Base-by-base conservation (phyloP, 2,888 invertebrate species). In the Nomada goodeniana region DNA sequence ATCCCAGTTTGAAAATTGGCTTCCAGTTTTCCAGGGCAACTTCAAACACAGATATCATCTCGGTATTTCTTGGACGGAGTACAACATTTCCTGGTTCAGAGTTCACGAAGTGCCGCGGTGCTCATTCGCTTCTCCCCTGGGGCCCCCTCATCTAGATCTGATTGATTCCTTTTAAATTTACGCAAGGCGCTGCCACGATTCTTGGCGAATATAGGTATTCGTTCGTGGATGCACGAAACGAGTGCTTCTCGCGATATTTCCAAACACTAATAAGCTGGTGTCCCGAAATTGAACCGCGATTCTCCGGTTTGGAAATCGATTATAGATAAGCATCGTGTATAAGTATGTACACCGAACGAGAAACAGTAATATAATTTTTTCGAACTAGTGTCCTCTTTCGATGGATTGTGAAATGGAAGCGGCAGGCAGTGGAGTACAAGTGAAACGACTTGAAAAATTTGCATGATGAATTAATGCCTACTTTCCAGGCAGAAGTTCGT, bases 31-130 rank as follows among this genome's bases (percentile, higher is more conserved):
- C 61, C 73, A 70, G 72, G 63, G 42, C 64, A 76, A 68, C 85
- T 74, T 87, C 87, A 79, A 85, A 85, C 76, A 81, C 76, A 81
- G 76, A 81, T 87, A 85, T 83, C 77, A 80, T 77, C 75, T 85
- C 64, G 70, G 52, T 76, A 75, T 76, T 80, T 52, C 79, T 80
- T 68, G 65, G 57, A 65, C 69, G 79, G 76, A 73, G 77, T 61
- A 84, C 78, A 77, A 72, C 73, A 82, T 86, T 86, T 86, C 85
- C 86, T 82, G 79, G 67, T 80, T 63, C 73, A 29, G 52, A 65
- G 57, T 50, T 59, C 59, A 47, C 61, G 57, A 42, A 59, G 18
- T 65, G 63, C 60, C n/a, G 36, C 7, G 55, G n/a, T 64, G 59
- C 61, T 29, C 42, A n/a, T 20, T 55, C 29, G 55, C 36, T 63